Evolutionary conservation across 2,888 invertebrate genomes (phyloP).

Genomic region (Anagyrus pseudococci): DNA sequence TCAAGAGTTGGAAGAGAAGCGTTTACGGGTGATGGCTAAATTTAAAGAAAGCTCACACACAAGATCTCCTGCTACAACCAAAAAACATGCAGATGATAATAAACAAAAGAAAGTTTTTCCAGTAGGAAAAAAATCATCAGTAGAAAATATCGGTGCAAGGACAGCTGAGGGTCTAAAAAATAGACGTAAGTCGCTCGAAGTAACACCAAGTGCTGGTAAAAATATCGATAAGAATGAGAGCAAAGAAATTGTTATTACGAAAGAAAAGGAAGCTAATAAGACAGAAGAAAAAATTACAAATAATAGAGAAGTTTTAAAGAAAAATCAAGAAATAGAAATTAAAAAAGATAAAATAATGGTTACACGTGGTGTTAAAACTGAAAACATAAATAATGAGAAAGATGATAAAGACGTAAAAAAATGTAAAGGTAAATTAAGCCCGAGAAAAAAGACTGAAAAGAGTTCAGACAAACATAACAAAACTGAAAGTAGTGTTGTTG

Average conservation of each 20-base stretch:
- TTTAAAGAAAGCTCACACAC: constrained; percentile 14
- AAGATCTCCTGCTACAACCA: background rate
- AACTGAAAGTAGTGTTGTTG: background rate
- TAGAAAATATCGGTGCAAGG: constrained; percentile 17
- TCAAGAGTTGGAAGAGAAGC: constrained; percentile 51
- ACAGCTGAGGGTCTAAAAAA: constrained; percentile 8
- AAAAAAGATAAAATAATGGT: background rate
- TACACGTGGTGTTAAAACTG: background rate
- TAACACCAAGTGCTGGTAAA: background rate
- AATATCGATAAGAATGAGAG: background rate
- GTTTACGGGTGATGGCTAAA: constrained; percentile 47
- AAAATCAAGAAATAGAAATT: background rate
- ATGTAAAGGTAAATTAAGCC: constrained; percentile 4
- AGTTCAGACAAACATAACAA: constrained; percentile 1
- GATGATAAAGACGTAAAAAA: constrained; percentile 9
- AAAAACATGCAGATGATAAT: constrained; percentile 1
- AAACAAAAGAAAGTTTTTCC: constrained; percentile 12
- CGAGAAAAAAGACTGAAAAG: constrained; percentile 8
- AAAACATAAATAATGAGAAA: background rate
- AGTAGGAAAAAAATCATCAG: constrained; percentile 19
- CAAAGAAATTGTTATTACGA: background rate
- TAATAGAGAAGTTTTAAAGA: background rate
- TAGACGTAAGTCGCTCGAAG: constrained; percentile 1
- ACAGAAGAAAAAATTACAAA: background rate
- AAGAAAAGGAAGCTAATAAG: background rate